phyloP scores from a whole-genome alignment of 2,888 invertebrate genomes.

The Eupithecia dodoneata region DNA sequence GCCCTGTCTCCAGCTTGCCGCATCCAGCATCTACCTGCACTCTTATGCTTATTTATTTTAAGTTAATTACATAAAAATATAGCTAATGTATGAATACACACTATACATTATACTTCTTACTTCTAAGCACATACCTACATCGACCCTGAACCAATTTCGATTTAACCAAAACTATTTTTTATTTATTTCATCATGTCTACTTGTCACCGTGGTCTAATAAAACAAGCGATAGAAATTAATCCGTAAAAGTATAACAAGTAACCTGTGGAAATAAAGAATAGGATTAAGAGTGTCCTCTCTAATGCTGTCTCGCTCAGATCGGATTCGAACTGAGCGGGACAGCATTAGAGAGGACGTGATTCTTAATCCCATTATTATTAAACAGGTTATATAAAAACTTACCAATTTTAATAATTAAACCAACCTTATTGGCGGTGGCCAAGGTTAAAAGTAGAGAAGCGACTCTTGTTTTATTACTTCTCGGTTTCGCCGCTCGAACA shows the following conservation, averaged over 20 bases:
- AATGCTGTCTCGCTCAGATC: not conserved
- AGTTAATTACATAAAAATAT: not conserved
- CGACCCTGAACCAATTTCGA: not conserved
- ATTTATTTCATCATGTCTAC: not conserved
- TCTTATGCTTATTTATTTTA: too few species aligned
- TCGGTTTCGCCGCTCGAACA: not conserved
- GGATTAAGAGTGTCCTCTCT: not conserved
- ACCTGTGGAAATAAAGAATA: not conserved
- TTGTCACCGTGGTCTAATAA: not conserved
- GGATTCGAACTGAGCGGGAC: not conserved
- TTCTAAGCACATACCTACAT: not conserved
- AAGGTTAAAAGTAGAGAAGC: not conserved
- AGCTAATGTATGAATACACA: not conserved
- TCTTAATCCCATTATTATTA: not conserved
- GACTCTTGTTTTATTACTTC: not conserved
- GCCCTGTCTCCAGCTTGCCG: too few species aligned
- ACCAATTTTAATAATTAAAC: not conserved
- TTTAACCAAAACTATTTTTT: not conserved
- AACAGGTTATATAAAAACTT: not conserved
- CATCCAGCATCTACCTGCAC: too few species aligned
- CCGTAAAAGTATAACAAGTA: not conserved
- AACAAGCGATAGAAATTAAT: not conserved
- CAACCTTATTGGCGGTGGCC: not conserved
- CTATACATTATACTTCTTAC: not conserved
- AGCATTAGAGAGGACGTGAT: not conserved